Evolutionary conservation across 1,140 invertebrate species (phyloP).

Genomic region (Drosophila quadrilineata): DNA sequence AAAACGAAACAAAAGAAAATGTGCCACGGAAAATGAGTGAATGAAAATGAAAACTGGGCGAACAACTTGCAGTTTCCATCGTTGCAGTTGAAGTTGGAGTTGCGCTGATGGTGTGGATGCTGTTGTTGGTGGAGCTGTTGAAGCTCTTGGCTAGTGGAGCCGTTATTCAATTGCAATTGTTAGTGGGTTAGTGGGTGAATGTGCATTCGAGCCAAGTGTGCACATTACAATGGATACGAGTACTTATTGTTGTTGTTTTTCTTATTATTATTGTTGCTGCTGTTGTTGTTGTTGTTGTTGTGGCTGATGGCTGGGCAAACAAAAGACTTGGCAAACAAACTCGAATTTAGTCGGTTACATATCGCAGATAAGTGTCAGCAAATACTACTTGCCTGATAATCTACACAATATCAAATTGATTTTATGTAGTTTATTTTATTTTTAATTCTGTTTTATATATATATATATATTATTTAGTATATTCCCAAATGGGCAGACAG

Average conservation of each 20-base stretch:
- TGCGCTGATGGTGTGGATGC: too few relatives aligned
- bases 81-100: constrained; percentile 2
- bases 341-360: neutral
- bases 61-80: constrained; percentile 22
- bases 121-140: too few relatives aligned
- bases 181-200: constrained; percentile 79
- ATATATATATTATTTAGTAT: too few relatives aligned
- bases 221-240: constrained; percentile 61
- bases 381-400: too few relatives aligned
- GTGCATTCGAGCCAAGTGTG: constrained; percentile 57
- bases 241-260: constrained; percentile 5
- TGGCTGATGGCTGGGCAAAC: constrained; percentile 21
- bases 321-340: constrained; percentile 32
- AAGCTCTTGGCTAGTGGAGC: too few relatives aligned
- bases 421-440: too few relatives aligned
- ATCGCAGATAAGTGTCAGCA: neutral
- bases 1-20: constrained; percentile 7
- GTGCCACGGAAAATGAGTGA: constrained; percentile 25
- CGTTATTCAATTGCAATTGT: constrained; percentile 55
- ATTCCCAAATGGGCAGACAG: too few relatives aligned
- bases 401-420: too few relatives aligned
- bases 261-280: neutral
- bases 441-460: too few relatives aligned
- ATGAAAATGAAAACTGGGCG: constrained; percentile 55
- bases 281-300: constrained; percentile 19